These are phyloP conservation scores for Netelia fuscicornis DNA, from an alignment of 2,888 invertebrate species.

Conservation along the genomic window DNA sequence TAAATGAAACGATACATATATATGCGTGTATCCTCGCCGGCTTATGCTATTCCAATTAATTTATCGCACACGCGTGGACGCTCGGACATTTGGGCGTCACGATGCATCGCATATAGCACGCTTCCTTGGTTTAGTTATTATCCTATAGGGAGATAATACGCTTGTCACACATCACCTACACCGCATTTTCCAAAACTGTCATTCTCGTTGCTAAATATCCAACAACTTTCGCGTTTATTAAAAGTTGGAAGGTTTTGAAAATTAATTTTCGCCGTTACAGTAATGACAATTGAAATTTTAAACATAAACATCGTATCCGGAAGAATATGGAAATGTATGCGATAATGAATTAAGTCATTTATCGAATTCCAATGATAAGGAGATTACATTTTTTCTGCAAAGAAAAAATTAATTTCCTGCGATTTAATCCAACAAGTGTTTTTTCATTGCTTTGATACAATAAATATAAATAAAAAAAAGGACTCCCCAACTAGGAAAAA, in stretches of 20 bases:
- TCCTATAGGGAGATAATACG: slow-evolving; percentile 37
- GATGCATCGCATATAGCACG: slow-evolving; percentile 42
- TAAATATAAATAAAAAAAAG: too few relatives aligned
- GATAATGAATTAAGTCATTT: too few relatives aligned
- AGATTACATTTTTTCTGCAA: too few relatives aligned
- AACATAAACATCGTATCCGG: too few relatives aligned
- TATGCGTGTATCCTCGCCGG: slow-evolving; percentile 1
- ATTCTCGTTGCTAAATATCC: background rate
- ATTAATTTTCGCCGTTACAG: background rate
- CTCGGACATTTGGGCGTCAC: slow-evolving; percentile 44
- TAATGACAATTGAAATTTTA: background rate
- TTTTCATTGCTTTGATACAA: too few relatives aligned
- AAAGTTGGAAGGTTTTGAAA: background rate
- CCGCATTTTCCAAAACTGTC: background rate
- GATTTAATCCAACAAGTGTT: too few relatives aligned
- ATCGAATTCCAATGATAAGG: too few relatives aligned
- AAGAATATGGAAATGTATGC: too few relatives aligned
- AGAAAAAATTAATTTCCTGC: too few relatives aligned
- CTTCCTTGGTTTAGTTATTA: slow-evolving; percentile 56
- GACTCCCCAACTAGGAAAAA: too few relatives aligned
- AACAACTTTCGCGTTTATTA: background rate
- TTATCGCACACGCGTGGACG: slow-evolving; percentile 63
- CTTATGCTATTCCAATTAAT: slow-evolving; percentile 57
- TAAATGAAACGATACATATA: background rate
- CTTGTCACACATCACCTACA: background rate